Evolutionary conservation across 1,140 invertebrate species (phyloP), one percentile per base, ranked within the genome.

Genomic region (Drosophila baimaii): DNA sequence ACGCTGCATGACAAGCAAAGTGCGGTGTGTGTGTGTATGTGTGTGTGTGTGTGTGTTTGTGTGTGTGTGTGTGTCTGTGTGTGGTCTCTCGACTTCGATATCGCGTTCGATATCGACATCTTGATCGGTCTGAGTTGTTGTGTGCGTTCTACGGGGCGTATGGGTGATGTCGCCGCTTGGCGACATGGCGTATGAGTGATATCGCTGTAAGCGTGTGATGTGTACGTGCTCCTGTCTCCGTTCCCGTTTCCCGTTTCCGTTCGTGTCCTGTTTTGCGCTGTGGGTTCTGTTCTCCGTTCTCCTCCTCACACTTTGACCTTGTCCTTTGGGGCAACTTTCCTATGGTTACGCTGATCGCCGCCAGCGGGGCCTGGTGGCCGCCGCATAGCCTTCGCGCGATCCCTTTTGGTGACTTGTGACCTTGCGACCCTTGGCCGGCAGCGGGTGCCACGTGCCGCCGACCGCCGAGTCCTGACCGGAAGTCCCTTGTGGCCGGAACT

Each of bases 1-100:
- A 64, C 55, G 83, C 79, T 88, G 83, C 83, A 70, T 86, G 81
- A 85, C 81, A 86, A 86, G 83, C 83, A 86, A 88, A 88, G 83
- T 86, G 83, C 84, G 81, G 65, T 63, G 37, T 77, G 31, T 63
- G 37, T 27, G 47, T 55, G 19, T 54, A 19, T 29, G 31, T 52
- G 19, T 29, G 39, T 29, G 46, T 57, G 12, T 43, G 8, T 43
- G 5, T 43, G 23, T 59, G 27, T 66, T 33, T 56, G 17, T 29
- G 17, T 59, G 23, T 77, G 46, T 52, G 3, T 46, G 4, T 43
- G 10, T 59, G 23, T 66, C 33, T 57, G 31, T 39, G 21, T 44
- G 39, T 73, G 41, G 41, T 9, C 1, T 37, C 3, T 52, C 19
- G 19, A 52, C 5, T 6, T 6, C 29, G 49, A 52, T 52, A 21